A percentile compares a stretch with the other conserved stretches of the same genome.
These are phyloP conservation scores for Siderastrea siderea DNA, from an alignment of 92 coral and sea anemone species.

Conservation along the genomic window DNA sequence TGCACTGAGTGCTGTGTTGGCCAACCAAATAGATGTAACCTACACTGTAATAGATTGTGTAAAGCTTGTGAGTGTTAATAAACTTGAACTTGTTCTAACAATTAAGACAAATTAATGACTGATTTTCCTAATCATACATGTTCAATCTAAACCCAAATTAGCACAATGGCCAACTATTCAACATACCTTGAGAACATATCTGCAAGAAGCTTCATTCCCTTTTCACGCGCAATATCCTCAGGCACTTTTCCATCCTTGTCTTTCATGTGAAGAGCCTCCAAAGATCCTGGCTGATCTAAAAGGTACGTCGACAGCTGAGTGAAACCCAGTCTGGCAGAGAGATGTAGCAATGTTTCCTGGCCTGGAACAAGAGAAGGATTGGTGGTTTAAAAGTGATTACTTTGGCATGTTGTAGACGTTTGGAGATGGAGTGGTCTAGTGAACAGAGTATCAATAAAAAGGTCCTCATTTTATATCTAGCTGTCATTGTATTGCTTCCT, in stretches of 20 bases:
- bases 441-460: not conserved
- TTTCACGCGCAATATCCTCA: slow-evolving; percentile 82
- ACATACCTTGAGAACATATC: slow-evolving; percentile 79
- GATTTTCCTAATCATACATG: no score
- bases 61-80: no score
- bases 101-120: no score
- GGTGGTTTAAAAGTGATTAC: not conserved
- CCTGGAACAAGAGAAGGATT: slow-evolving; percentile 39
- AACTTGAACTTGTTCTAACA: no score
- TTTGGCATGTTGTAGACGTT: not conserved
- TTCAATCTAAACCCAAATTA: no score
- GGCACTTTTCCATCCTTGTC: slow-evolving; percentile 85
- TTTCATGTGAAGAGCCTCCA: slow-evolving; percentile 67
- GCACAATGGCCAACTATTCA: no score
- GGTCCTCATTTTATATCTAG: no score
- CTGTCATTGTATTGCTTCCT: no score
- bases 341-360: slow-evolving; percentile 86
- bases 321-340: slow-evolving; percentile 86
- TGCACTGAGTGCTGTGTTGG: no score
- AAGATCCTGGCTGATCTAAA: slow-evolving; percentile 88
- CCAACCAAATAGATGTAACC: no score
- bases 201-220: slow-evolving; percentile 75
- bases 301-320: slow-evolving; percentile 82
- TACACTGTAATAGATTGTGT: no score
- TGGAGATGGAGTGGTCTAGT: not conserved